These are phyloP conservation scores for Bolinopsis microptera DNA, from an alignment of 37 sponge, comb jelly and placozoan genomes.

Conservation along the genomic window DNA sequence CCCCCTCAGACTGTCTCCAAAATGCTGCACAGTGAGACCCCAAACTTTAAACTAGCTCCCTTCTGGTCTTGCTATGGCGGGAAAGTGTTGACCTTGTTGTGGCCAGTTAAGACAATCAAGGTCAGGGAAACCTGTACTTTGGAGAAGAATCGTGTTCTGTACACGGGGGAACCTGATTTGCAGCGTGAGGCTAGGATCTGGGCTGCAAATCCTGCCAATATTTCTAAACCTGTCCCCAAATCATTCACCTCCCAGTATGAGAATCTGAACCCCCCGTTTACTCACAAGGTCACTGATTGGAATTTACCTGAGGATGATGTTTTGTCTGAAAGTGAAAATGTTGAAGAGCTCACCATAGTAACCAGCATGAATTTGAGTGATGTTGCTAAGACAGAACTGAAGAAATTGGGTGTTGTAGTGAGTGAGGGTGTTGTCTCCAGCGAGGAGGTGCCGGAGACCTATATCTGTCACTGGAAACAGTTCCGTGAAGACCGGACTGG, in stretches of 20 bases:
- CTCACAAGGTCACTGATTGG: background rate
- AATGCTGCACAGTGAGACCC: slow-evolving; percentile 21
- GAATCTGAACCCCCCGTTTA: background rate
- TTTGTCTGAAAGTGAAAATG: background rate
- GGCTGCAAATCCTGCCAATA: background rate
- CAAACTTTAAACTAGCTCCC: slow-evolving; percentile 20
- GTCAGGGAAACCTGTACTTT: slow-evolving; percentile 29
- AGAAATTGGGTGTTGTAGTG: background rate
- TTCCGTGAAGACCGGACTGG: background rate
- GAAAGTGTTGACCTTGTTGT: slow-evolving; percentile 53
- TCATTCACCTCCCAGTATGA: slow-evolving; percentile 17
- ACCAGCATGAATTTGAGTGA: slow-evolving; percentile 20
- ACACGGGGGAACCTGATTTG: background rate
- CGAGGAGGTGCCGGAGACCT: background rate
- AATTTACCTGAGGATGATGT: background rate
- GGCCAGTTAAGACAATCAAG: slow-evolving; percentile 46
- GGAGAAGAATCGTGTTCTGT: background rate
- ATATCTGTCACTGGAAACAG: background rate
- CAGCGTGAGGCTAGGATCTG: slow-evolving; percentile 37
- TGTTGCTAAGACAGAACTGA: background rate
- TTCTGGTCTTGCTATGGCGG: slow-evolving; percentile 66
- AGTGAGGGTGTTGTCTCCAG: background rate
- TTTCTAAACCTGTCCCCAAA: background rate
- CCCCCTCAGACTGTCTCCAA: slow-evolving; percentile 12
- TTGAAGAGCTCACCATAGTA: background rate